These are phyloP conservation scores for Phenganax subtilis DNA, from an alignment of 92 coral and sea anemone species.

Conservation along the genomic window DNA sequence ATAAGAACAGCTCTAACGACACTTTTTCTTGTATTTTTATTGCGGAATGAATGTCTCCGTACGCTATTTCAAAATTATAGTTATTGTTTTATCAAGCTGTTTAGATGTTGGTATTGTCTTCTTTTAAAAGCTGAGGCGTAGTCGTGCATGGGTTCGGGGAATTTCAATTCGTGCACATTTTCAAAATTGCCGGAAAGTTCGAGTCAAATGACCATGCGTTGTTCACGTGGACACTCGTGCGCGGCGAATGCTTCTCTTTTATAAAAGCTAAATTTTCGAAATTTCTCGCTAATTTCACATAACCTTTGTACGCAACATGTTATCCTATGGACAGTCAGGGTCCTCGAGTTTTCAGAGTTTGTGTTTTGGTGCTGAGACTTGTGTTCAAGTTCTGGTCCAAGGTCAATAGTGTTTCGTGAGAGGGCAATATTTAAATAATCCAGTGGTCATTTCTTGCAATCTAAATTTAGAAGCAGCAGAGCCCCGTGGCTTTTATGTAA, in stretches of 20 bases:
- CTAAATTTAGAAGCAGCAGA: background rate
- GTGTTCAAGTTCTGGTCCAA: background rate
- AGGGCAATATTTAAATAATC: background rate
- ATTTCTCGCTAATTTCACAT: background rate
- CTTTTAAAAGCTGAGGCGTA: background rate
- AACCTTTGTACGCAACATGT: background rate
- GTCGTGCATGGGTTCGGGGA: background rate
- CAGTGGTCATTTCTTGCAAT: background rate
- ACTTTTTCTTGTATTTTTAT: too few species aligned
- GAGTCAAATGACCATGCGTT: background rate
- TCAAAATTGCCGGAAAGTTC: constrained; percentile 14
- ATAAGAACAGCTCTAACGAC: too few species aligned
- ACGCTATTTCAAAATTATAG: too few species aligned
- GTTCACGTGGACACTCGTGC: constrained; percentile 31
- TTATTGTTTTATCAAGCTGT: too few species aligned
- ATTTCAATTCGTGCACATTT: background rate
- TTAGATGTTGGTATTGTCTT: background rate
- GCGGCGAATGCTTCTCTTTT: background rate
- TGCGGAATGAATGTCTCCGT: too few species aligned
- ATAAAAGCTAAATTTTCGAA: background rate
- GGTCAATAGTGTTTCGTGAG: constrained; percentile 3
- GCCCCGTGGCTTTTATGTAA: too few species aligned
- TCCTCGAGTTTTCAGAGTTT: background rate
- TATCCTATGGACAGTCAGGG: background rate
- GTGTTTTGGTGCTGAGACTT: background rate